phyloP scores from a whole-genome alignment of 2,113 vertebrate species.

The Microcebus griseorufus region DNA sequence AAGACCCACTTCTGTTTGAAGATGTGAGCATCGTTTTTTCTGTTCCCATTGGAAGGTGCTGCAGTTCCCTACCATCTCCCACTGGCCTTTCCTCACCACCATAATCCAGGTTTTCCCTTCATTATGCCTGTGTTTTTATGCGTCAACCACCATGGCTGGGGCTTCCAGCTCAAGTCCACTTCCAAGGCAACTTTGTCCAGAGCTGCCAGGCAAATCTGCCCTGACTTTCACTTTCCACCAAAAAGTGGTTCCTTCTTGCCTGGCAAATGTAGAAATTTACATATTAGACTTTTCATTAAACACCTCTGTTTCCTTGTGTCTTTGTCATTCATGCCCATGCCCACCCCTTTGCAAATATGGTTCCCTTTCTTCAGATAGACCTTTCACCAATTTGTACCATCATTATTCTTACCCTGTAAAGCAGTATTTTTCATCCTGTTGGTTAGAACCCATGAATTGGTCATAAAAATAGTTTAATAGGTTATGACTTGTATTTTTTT shows the following conservation, averaged over 20 bases:
- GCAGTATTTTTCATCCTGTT: neutral
- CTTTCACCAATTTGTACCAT: neutral
- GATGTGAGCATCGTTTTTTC: neutral
- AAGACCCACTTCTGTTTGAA: neutral
- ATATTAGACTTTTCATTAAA: neutral
- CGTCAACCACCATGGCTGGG: neutral
- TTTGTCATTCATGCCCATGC: accelerated
- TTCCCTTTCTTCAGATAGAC: neutral
- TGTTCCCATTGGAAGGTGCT: neutral
- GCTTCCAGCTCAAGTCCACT: neutral
- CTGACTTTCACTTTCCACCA: neutral
- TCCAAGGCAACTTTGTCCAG: neutral
- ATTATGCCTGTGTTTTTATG: neutral
- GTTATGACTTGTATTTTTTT: neutral
- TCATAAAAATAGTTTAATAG: conserved; percentile 9
- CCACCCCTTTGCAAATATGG: neutral
- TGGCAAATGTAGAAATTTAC: neutral
- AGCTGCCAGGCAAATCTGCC: too few relatives aligned
- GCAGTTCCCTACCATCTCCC: neutral
- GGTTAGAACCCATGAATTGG: neutral
- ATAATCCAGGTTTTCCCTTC: neutral
- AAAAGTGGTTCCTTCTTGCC: neutral
- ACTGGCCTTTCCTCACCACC: neutral
- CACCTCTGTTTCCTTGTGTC: too few relatives aligned
- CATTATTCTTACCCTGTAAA: neutral